phyloP scores from a whole-genome alignment of 2,888 invertebrate species.

The Eristalis intricaria region DNA sequence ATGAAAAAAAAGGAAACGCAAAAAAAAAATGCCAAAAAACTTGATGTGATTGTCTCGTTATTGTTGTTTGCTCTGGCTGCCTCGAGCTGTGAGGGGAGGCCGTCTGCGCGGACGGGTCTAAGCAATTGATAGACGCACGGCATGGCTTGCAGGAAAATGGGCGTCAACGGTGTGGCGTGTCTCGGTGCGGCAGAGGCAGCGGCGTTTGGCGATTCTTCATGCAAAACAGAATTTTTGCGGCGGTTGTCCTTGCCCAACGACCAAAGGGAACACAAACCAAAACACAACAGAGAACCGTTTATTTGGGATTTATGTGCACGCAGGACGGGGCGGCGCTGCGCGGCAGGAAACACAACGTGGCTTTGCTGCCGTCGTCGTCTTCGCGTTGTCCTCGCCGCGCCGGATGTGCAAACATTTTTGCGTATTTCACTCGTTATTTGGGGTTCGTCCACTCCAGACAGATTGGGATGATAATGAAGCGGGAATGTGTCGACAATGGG shows the following conservation, averaged over 20 bases:
- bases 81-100: background rate
- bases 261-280: background rate
- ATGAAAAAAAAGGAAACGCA: background rate
- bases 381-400: conserved; percentile 16
- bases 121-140: conserved; percentile 32
- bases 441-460: conserved; percentile 61
- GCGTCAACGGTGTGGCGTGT: conserved; percentile 35
- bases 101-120: background rate
- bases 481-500: background rate
- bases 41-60: conserved; percentile 56
- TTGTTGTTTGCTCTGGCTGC: conserved; percentile 27
- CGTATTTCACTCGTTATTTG: conserved; percentile 57
- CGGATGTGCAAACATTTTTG: conserved; percentile 63
- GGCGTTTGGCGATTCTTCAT: conserved; percentile 40
- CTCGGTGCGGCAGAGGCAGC: no score
- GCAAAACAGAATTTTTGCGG: conserved; percentile 45
- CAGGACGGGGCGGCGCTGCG: conserved; percentile 34
- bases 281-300: conserved; percentile 19
- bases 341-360: background rate
- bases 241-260: conserved; percentile 47
- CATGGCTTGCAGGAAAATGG: conserved; percentile 3
- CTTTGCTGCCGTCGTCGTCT: conserved; percentile 10
- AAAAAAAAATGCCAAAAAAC: conserved; percentile 30
- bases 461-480: conserved; percentile 62
- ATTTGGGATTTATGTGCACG: conserved; percentile 50